phyloP scores from a whole-genome alignment of 2,113 vertebrate genomes.

The Chinchilla lanigera region DNA sequence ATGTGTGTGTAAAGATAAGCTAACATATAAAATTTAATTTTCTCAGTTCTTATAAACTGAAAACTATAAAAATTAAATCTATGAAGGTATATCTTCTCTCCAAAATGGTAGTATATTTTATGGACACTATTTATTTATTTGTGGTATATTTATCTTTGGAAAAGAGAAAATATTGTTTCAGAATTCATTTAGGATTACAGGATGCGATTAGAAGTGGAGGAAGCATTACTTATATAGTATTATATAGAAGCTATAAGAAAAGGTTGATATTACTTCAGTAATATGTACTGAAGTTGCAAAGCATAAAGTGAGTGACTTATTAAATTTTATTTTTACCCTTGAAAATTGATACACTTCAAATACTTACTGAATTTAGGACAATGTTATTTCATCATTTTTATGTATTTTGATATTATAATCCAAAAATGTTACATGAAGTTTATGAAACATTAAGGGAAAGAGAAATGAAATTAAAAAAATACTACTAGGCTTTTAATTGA shows the following conservation, averaged over 20 bases:
- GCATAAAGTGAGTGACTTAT: constrained; percentile 61
- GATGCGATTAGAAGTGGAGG: constrained; percentile 32
- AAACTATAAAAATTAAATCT: background rate
- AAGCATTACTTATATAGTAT: constrained; percentile 48
- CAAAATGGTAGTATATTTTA: background rate
- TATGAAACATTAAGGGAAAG: constrained; percentile 37
- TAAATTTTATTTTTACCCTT: constrained; percentile 63
- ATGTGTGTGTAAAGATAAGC: too few relatives aligned
- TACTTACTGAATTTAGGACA: constrained; percentile 46
- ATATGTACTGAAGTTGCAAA: constrained; percentile 63
- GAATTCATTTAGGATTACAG: background rate
- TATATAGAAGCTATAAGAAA: constrained; percentile 50
- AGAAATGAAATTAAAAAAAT: constrained; percentile 10
- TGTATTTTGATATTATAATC: constrained; percentile 56
- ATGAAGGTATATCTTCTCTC: background rate
- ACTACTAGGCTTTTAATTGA: background rate
- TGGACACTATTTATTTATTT: background rate
- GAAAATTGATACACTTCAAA: constrained; percentile 37
- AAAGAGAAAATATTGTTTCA: background rate
- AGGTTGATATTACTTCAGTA: constrained; percentile 55
- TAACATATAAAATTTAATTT: constrained; percentile 45
- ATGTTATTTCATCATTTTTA: constrained; percentile 63
- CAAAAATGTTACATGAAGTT: constrained; percentile 67
- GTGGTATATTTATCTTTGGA: background rate
- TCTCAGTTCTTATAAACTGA: background rate